Conservation (phyloP, 2,888 invertebrate species). For the Cheilosia pagana region DNA sequence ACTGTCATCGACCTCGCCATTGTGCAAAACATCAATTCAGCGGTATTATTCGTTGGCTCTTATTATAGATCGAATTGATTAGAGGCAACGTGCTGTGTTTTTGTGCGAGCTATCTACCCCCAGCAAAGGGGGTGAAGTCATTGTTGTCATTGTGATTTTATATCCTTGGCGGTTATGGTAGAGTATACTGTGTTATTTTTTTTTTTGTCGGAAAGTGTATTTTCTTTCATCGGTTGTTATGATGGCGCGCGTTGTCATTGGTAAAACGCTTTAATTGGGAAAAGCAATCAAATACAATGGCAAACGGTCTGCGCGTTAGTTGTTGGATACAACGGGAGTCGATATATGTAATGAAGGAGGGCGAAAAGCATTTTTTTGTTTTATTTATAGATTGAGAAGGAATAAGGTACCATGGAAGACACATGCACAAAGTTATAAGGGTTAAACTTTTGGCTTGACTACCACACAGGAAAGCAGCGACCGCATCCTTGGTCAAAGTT, state of each 20-base stretch:
- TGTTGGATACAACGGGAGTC: background rate
- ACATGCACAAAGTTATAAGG: too few relatives aligned
- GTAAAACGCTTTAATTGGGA: constrained; percentile 48
- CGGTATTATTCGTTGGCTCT: constrained; percentile 61
- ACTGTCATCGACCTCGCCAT: constrained; percentile 22
- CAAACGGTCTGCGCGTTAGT: background rate
- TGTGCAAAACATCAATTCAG: constrained; percentile 68
- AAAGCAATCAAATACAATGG: constrained; percentile 51
- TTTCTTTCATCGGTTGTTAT: constrained; percentile 40
- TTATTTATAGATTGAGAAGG: background rate
- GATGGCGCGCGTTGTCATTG: constrained; percentile 38
- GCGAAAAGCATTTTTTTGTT: background rate
- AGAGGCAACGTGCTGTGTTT: constrained; percentile 52
- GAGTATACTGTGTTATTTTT: constrained; percentile 35
- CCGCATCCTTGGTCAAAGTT: background rate
- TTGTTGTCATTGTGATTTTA: constrained; percentile 39
- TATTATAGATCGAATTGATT: constrained; percentile 69
- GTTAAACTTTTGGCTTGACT: too few relatives aligned
- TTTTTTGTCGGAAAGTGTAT: background rate
- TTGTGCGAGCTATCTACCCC: background rate
- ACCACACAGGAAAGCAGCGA: background rate
- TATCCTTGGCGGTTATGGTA: constrained; percentile 40
- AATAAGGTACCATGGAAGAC: background rate
- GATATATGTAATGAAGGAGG: background rate
- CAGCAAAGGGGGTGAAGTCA: background rate